Conservation (phyloP, 92 coral and sea anemone species). For the Blastomussa wellsi region DNA sequence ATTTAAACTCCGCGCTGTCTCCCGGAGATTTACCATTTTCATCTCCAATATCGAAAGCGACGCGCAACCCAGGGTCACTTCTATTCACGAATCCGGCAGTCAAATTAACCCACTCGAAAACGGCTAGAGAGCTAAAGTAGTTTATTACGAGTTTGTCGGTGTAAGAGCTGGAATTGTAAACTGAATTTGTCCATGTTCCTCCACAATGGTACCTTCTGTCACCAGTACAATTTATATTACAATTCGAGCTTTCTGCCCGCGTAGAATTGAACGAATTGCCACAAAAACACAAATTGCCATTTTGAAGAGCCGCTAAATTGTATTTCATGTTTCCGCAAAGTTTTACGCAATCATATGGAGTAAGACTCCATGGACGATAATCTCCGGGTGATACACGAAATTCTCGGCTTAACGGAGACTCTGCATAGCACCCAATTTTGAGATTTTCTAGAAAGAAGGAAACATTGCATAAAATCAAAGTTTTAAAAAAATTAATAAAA, state of each 20-base stretch:
- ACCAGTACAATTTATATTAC: conserved; percentile 73
- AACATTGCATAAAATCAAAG: not conserved
- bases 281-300: conserved; percentile 81
- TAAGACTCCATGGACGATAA: conserved; percentile 52
- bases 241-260: conserved; percentile 38
- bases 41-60: conserved; percentile 53
- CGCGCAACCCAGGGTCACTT: conserved; percentile 32
- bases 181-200: conserved; percentile 64
- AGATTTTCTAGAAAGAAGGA: conserved; percentile 61
- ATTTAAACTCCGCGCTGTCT: conserved; percentile 33
- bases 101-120: conserved; percentile 50
- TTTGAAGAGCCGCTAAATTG: conserved; percentile 77
- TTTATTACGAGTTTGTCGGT: conserved; percentile 39
- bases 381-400: conserved; percentile 78
- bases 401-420: conserved; percentile 50
- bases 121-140: conserved; percentile 26
- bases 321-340: conserved; percentile 64
- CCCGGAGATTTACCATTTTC: conserved; percentile 52
- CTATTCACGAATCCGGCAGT: conserved; percentile 54
- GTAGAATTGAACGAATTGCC: conserved; percentile 48
- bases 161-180: conserved; percentile 72
- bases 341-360: conserved; percentile 64
- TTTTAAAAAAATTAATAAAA: not conserved
- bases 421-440: conserved; percentile 76
- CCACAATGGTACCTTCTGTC: conserved; percentile 65